phyloP scores from a whole-genome alignment of 2,888 invertebrate species.

The Reticulitermes lucifugus region DNA sequence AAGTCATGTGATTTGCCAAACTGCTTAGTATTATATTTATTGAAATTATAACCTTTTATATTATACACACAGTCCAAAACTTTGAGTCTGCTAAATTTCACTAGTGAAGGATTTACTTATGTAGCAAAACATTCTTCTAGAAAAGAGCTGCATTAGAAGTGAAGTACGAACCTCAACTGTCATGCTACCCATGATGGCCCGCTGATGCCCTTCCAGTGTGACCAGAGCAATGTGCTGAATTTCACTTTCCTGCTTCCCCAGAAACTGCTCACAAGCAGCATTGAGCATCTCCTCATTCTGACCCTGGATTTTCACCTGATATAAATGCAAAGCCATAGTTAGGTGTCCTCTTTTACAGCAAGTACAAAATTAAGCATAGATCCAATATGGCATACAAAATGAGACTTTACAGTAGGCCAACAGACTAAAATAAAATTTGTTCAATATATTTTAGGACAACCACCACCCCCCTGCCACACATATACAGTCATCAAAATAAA shows the following conservation, averaged over 20 bases:
- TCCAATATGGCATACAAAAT: too few species aligned
- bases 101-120: background rate
- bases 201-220: constrained; percentile 92
- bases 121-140: background rate
- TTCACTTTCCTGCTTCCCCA: constrained; percentile 88
- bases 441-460: too few species aligned
- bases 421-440: too few species aligned
- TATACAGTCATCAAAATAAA: too few species aligned
- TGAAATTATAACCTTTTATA: too few species aligned
- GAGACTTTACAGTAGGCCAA: too few species aligned
- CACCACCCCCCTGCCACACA: too few species aligned
- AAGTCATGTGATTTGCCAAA: background rate
- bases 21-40: background rate
- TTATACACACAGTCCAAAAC: too few species aligned
- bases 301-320: constrained; percentile 86
- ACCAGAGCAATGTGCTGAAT: constrained; percentile 93
- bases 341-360: too few species aligned
- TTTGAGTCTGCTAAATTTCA: too few species aligned
- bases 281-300: constrained; percentile 90
- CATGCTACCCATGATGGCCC: constrained; percentile 97
- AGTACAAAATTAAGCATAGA: too few species aligned
- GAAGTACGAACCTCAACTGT: constrained; percentile 78
- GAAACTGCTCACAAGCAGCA: constrained; percentile 94
- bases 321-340: background rate
- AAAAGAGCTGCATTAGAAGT: background rate